phyloP scores from a whole-genome alignment of 2,888 invertebrate species.

The Hirtodrosophila confusa region DNA sequence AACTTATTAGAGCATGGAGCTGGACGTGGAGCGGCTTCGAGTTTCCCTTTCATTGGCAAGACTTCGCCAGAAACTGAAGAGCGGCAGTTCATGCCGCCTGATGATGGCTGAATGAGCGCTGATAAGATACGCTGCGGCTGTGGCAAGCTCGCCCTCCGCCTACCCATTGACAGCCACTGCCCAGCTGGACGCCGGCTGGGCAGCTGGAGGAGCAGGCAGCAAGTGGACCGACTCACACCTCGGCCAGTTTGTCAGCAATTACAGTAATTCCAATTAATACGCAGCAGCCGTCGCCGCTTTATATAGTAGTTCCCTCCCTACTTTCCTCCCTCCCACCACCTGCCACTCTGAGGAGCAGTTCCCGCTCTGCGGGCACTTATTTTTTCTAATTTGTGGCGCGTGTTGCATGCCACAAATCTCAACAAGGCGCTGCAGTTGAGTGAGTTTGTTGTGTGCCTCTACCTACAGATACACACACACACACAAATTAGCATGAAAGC shows the following conservation, averaged over 20 bases:
- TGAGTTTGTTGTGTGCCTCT: conserved; percentile 19
- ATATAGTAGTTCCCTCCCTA: conserved; percentile 3
- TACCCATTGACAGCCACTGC: conserved; percentile 13
- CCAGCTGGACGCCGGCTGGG: conserved; percentile 19
- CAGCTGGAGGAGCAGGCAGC: conserved; percentile 7
- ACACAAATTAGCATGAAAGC: conserved; percentile 61
- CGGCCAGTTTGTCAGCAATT: conserved; percentile 58
- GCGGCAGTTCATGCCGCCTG: conserved; percentile 2
- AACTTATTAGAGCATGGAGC: conserved; percentile 48
- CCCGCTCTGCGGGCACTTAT: conserved; percentile 46
- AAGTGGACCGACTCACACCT: conserved; percentile 55
- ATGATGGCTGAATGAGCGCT: conserved; percentile 10
- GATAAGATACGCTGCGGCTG: conserved; percentile 34
- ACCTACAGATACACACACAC: conserved; percentile 29
- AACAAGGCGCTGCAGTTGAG: conserved; percentile 35
- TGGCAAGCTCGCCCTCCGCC: conserved; percentile 3
- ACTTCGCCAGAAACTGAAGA: conserved; percentile 12
- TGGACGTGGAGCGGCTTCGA: conserved; percentile 21
- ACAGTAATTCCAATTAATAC: conserved; percentile 75
- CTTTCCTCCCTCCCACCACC: not conserved
- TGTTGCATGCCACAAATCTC: conserved; percentile 81
- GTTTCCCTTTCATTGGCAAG: conserved; percentile 48
- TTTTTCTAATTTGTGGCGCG: conserved; percentile 82
- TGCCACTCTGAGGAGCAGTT: not conserved
- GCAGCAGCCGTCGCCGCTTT: conserved; percentile 46